These are phyloP conservation scores for Athripsodes cinereus DNA, from an alignment of 2,888 invertebrate genomes.

Conservation along the genomic window DNA sequence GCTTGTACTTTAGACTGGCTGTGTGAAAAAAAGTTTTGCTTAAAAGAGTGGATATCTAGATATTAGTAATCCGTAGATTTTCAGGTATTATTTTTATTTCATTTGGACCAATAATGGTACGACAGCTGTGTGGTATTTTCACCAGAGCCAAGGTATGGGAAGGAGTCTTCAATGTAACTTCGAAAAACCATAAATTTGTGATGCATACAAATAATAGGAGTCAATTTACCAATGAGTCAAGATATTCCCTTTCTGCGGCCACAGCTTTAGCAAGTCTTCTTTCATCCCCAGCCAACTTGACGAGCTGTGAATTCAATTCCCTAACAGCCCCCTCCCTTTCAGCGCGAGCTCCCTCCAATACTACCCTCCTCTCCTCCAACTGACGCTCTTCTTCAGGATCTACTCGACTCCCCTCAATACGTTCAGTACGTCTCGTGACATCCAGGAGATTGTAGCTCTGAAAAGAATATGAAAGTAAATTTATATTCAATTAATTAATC, in stretches of 20 bases:
- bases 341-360: slow-evolving; percentile 35
- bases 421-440: slow-evolving; percentile 8
- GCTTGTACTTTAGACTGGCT: too few relatives aligned
- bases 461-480: too few relatives aligned
- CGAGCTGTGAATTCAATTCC: slow-evolving; percentile 46
- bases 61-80: too few relatives aligned
- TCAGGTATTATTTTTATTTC: too few relatives aligned
- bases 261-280: not conserved
- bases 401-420: slow-evolving; percentile 21
- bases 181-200: not conserved
- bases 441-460: slow-evolving; percentile 16
- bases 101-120: too few relatives aligned
- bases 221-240: not conserved
- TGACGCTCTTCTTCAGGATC: slow-evolving; percentile 32
- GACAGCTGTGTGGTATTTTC: too few relatives aligned
- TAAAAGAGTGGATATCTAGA: too few relatives aligned
- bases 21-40: too few relatives aligned
- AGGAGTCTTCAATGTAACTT: too few relatives aligned
- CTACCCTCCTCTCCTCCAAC: slow-evolving; percentile 37
- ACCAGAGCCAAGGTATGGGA: too few relatives aligned
- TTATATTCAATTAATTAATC: too few relatives aligned
- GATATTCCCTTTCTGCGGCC: not conserved
- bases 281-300: slow-evolving; percentile 49
- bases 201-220: not conserved
- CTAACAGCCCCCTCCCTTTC: slow-evolving; percentile 5